Evolutionary conservation across 2,797 vertebrate genomes (phyloP), one percentile per base, ranked within the genome.

Genomic region (Pyrocephalus nanus): DNA sequence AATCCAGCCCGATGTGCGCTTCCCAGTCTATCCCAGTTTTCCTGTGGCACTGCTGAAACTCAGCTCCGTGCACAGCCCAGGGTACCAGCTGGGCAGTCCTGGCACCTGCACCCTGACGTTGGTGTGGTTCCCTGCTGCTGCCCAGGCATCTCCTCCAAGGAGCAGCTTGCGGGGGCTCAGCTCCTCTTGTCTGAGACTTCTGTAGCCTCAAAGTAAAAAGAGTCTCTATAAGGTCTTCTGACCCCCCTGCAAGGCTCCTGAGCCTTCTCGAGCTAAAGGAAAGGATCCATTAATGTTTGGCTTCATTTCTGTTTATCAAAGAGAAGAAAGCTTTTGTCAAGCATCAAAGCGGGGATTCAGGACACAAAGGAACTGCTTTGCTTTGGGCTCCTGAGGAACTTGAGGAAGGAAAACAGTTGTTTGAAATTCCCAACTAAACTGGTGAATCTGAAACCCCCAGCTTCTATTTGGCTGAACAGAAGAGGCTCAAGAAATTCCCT

Each of bases 221-320:
- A 43, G 34, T 45, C 55, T 81, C 54, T 2, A 0, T 51, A 80
- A 88, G 87, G 77, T 82, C 91, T 90, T 23, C n/a, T 64, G 70
- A 50, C 19, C 65, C 74, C 38, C 53, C 82, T 74, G 51, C 79
- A 83, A 50, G 38, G 50, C 70, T 88, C 53, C 50, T 16, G 50
- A 67, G 67, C 88, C 78, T 95, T 76, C 90, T 64, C 62, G 72
- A 94, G 82, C 32, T 73, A 81, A 93, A 81, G 85, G 91, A 95
- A 95, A 84, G 50, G 60, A n/a, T n/a, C 53, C 66, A 75, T 94
- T 96, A 88, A 93, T 90, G 82, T 94, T 92, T 34, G 53, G 51
- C 78, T 96, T 96, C 67, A 57, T 96, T 96, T 95, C 93, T 95
- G 82, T 95, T 97, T 97, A 91, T 96, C 95, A 93, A 96, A 96